Evolutionary conservation across 2,797 vertebrate genomes (phyloP).

Genomic region (Heliangelus exortis): DNA sequence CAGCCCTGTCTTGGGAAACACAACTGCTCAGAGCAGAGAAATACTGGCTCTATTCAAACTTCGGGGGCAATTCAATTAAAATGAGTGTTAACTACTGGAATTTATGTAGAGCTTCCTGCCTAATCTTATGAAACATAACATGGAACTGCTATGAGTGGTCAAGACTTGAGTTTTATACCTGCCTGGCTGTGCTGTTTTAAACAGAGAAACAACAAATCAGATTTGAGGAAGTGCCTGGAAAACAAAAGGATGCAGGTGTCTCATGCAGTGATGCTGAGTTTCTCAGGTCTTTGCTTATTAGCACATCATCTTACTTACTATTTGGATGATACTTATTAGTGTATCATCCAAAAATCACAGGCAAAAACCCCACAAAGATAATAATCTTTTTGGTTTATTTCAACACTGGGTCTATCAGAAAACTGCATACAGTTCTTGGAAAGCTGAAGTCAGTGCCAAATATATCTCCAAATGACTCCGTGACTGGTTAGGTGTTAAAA

Average conservation of each 20-base stretch:
- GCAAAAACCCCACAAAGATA: not conserved
- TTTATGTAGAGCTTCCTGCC: conserved; percentile 51
- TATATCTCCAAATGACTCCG: not conserved
- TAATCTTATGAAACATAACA: conserved; percentile 6
- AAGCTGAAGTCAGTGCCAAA: not conserved
- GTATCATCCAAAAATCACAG: not conserved
- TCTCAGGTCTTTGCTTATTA: not conserved
- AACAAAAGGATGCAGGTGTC: conserved; percentile 25
- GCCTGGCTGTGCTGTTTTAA: not conserved
- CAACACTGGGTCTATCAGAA: not conserved
- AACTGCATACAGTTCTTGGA: not conserved
- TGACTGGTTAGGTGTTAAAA: not conserved
- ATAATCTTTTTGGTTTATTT: conserved; percentile 3
- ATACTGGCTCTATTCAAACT: conserved; percentile 3
- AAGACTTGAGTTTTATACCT: conserved; percentile 26
- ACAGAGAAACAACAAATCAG: conserved; percentile 4
- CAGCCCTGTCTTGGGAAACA: not conserved
- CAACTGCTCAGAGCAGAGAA: not conserved
- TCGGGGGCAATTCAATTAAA: conserved; percentile 48
- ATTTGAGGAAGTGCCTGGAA: not conserved
- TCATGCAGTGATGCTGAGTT: not conserved
- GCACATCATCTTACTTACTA: too few species aligned
- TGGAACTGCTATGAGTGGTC: conserved; percentile 12
- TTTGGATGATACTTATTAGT: not conserved
- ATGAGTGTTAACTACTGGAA: conserved; percentile 53